Conservation (phyloP, 1,140 invertebrate genomes). For the Vanessa atalanta region DNA sequence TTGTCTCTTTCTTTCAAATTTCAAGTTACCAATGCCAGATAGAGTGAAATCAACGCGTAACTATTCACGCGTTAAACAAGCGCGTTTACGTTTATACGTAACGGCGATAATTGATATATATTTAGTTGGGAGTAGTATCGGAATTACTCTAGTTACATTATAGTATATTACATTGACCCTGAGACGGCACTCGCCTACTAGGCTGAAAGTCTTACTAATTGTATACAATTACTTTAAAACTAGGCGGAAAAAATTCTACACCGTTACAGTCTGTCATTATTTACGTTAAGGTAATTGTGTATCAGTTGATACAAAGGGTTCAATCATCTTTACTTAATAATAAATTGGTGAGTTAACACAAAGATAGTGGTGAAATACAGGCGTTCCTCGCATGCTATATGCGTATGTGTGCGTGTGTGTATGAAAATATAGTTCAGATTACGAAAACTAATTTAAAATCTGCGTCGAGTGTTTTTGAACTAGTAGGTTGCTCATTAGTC, state of each 20-base stretch:
- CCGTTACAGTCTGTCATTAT: not conserved
- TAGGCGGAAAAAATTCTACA: conserved; percentile 22
- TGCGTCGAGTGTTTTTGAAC: too few relatives aligned
- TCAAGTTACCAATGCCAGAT: too few relatives aligned
- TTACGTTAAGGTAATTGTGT: conserved; percentile 10
- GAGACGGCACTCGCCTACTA: conserved; percentile 3
- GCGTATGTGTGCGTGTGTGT: too few relatives aligned
- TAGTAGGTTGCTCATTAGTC: too few relatives aligned
- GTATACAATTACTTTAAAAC: conserved; percentile 23
- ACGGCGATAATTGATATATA: not conserved
- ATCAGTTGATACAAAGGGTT: not conserved
- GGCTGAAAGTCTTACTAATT: conserved; percentile 21
- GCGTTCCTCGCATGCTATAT: too few relatives aligned
- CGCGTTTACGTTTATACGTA: too few relatives aligned
- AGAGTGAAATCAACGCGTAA: too few relatives aligned
- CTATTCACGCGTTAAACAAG: too few relatives aligned
- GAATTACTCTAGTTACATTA: not conserved
- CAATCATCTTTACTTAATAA: not conserved
- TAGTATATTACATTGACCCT: conserved; percentile 11
- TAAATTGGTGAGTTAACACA: not conserved
- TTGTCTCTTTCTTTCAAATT: too few relatives aligned
- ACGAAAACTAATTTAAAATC: too few relatives aligned
- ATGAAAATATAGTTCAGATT: too few relatives aligned
- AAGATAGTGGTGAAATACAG: not conserved
- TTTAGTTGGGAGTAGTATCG: not conserved